A percentile compares a stretch with the other conserved stretches of the same genome.
Evolutionary conservation across 64 coral and sea anemone genomes (phyloP).

Genomic region (Exaiptasia diaphana): DNA sequence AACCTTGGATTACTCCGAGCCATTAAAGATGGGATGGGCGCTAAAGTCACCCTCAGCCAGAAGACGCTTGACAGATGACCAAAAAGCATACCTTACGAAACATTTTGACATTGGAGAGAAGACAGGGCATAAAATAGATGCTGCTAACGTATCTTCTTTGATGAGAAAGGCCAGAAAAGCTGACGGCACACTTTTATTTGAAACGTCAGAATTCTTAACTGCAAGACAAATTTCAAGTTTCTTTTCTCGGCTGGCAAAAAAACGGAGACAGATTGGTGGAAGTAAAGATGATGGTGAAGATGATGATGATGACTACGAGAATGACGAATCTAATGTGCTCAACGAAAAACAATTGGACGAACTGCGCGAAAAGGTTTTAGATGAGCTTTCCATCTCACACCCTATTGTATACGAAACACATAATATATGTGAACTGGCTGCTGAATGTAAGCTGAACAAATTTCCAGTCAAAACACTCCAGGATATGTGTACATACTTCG

Average conservation of each 20-base stretch:
- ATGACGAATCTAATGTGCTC: neutral
- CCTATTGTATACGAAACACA: neutral
- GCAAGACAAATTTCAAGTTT: conserved; percentile 22
- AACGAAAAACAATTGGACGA: neutral
- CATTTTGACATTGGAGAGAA: conserved; percentile 24
- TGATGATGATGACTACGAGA: neutral
- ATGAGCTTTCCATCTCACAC: neutral
- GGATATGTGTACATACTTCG: neutral
- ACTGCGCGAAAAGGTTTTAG: neutral
- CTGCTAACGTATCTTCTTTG: conserved; percentile 15
- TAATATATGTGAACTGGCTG: conserved; percentile 3
- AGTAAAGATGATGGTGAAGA: neutral
- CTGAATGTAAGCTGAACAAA: neutral
- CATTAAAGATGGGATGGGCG: conserved; percentile 50
- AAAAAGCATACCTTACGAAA: conserved; percentile 53
- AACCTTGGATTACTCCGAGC: neutral
- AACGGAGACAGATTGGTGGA: neutral
- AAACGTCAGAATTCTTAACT: conserved; percentile 15
- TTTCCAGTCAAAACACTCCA: neutral
- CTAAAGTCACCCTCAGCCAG: conserved; percentile 37
- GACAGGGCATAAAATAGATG: conserved; percentile 48
- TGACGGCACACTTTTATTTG: conserved; percentile 11
- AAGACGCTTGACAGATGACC: conserved; percentile 21
- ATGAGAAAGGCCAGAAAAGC: conserved; percentile 4
- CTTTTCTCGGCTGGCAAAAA: conserved; percentile 12